These are phyloP conservation scores for Psephotus haematonotus DNA, from an alignment of 2,113 vertebrate genomes.

Conservation along the genomic window DNA sequence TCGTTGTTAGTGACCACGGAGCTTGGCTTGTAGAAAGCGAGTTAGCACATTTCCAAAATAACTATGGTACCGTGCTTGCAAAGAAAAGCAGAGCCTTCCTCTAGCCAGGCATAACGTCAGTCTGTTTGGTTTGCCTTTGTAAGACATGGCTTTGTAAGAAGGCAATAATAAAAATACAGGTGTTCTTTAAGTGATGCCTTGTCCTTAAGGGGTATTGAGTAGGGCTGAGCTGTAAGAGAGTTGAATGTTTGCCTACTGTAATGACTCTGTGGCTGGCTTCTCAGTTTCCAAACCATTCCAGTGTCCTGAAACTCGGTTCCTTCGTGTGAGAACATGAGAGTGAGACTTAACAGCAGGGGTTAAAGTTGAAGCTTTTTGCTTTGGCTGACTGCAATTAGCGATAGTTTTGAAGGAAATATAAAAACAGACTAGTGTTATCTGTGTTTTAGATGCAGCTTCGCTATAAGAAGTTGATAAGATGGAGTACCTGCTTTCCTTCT, in stretches of 20 bases:
- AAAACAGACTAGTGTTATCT: not conserved
- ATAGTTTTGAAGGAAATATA: not conserved
- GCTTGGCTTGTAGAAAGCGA: too few species aligned
- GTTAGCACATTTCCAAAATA: not conserved
- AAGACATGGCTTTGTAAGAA: not conserved
- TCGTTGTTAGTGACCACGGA: accelerated
- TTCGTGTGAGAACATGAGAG: not conserved
- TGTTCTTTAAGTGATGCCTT: accelerated
- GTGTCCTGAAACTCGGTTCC: not conserved
- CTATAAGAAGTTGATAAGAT: not conserved
- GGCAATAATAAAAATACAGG: not conserved
- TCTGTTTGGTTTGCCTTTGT: accelerated
- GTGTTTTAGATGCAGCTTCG: not conserved
- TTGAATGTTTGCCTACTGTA: not conserved
- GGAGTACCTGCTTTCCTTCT: not conserved
- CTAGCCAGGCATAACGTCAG: not conserved
- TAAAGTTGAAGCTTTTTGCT: not conserved
- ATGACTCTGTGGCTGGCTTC: not conserved
- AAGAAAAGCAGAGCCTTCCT: too few species aligned
- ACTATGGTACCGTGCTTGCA: not conserved
- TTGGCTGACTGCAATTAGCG: not conserved
- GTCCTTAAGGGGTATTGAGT: not conserved
- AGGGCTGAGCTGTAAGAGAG: not conserved
- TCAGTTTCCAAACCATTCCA: not conserved
- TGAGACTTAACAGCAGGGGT: not conserved